These are phyloP conservation scores for Aleiodes leptofemur DNA, from an alignment of 2,888 invertebrate genomes.

Conservation along the genomic window DNA sequence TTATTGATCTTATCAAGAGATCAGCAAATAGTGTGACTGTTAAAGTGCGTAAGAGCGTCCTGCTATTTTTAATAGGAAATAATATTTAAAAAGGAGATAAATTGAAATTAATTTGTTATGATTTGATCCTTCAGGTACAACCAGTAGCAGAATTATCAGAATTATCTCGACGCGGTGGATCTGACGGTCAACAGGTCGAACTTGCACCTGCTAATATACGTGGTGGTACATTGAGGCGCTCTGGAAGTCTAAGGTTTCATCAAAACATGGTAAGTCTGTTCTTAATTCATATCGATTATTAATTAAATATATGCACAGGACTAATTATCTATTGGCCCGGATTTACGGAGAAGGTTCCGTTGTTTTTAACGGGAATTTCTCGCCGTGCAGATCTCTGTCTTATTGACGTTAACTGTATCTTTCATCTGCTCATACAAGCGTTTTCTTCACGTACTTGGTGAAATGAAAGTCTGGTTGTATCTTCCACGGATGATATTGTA, in stretches of 20 bases:
- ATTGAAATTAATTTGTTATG: not conserved
- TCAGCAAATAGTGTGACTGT: slow-evolving; percentile 89
- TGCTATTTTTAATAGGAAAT: too few relatives aligned
- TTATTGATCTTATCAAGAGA: slow-evolving; percentile 94
- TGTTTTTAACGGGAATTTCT: too few relatives aligned
- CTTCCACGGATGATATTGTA: too few relatives aligned
- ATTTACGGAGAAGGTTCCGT: not conserved
- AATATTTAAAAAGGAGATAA: too few relatives aligned
- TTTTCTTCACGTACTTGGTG: too few relatives aligned
- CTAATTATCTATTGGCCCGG: too few relatives aligned
- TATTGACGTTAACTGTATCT: too few relatives aligned
- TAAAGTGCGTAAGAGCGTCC: slow-evolving; percentile 80
- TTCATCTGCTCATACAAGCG: too few relatives aligned
- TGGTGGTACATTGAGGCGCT: slow-evolving; percentile 88
- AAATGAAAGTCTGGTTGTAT: too few relatives aligned
- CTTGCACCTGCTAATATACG: slow-evolving; percentile 82
- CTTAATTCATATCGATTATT: not conserved
- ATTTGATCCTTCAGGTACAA: slow-evolving; percentile 83
- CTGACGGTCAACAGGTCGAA: slow-evolving; percentile 82
- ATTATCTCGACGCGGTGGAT: slow-evolving; percentile 85
- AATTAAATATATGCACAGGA: not conserved
- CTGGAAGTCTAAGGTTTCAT: slow-evolving; percentile 87
- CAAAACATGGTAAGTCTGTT: slow-evolving; percentile 78
- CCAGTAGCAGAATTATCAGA: slow-evolving; percentile 95
- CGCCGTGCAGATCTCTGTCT: too few relatives aligned